Base-by-base conservation (phyloP, 2,888 invertebrate species). In the Watsonalla binaria region DNA sequence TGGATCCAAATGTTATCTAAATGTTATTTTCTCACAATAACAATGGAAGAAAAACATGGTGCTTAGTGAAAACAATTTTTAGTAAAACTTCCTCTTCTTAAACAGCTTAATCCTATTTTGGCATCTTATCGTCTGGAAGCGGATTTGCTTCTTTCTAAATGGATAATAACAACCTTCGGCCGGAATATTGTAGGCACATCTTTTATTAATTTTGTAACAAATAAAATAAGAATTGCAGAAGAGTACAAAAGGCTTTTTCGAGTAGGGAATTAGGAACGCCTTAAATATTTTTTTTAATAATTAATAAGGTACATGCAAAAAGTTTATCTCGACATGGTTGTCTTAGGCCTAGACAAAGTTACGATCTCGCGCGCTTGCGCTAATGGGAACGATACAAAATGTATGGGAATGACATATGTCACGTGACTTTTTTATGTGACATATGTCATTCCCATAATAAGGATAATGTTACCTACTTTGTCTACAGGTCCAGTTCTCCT, bases 191-290 rank as follows among this genome's bases (percentile, higher is more conserved):
- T 5, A 11, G n/a, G 11, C 42, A 11, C 5, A 5, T 42, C 11
- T 42, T 11, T 11, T 11, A 11, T 42, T 37, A 14, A 7, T 35
- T 37, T 37, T 48, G 14, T 48, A 14, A 37, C 8, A 39, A 37
- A 39, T 49, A 37, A 14, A 39, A 47, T 69, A 62, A 63, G 68
- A 60, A 64, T 55, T 59, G 57, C 46, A 56, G 52, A 61, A 59
- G 62, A 59, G 56, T 56, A 56, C 57, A 51, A 6, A 35, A n/a
- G 4, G 24, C 24, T 4, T 24, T 24, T 24, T 24, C 4, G 24
- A 24, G 24, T 24, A 24, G 24, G 24, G 24, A 24, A 24, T 24
- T 24, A 24, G 24, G 24, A 24, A 24, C 4, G 1, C 4, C 24
- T 24, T 24, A 24, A 24, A 24, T 24, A 24, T 24, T 24, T 24